A percentile compares a stretch with the other conserved stretches of the same genome.
phyloP scores from a whole-genome alignment of 2,113 vertebrate genomes.

The Zapus hudsonius region DNA sequence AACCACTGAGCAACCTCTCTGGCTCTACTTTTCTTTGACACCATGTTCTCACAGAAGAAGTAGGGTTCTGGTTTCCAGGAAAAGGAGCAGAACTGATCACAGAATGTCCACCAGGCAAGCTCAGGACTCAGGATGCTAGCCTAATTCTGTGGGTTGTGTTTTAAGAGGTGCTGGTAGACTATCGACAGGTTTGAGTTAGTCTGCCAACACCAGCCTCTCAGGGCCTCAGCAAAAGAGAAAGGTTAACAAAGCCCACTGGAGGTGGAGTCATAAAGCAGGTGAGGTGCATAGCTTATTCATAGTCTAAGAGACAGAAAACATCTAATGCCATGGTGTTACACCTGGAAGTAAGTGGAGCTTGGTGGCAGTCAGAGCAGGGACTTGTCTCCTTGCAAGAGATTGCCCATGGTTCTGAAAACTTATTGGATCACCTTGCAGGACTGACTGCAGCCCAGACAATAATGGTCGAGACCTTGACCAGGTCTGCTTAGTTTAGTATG shows the following conservation, averaged over 20 bases:
- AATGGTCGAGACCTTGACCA: too few species aligned
- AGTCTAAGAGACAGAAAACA: background rate
- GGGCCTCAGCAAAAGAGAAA: background rate
- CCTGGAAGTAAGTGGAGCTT: background rate
- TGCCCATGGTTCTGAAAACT: too few species aligned
- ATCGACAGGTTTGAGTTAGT: background rate
- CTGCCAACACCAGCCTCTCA: background rate
- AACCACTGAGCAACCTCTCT: too few species aligned
- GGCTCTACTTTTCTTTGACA: background rate
- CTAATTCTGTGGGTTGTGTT: background rate
- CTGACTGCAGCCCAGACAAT: too few species aligned
- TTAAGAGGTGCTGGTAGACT: background rate
- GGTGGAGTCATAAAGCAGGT: background rate
- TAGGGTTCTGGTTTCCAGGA: background rate
- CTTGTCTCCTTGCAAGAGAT: too few species aligned
- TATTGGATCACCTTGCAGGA: too few species aligned
- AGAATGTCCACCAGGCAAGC: background rate
- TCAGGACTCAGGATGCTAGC: background rate
- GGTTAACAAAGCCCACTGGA: background rate
- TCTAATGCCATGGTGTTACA: background rate
- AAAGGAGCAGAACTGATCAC: background rate
- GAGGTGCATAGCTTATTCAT: background rate
- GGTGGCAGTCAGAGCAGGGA: too few species aligned
- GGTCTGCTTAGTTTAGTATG: too few species aligned
- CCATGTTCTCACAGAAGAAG: background rate